Base-by-base conservation (phyloP, 2,797 vertebrate genomes). In the Limosa lapponica region DNA sequence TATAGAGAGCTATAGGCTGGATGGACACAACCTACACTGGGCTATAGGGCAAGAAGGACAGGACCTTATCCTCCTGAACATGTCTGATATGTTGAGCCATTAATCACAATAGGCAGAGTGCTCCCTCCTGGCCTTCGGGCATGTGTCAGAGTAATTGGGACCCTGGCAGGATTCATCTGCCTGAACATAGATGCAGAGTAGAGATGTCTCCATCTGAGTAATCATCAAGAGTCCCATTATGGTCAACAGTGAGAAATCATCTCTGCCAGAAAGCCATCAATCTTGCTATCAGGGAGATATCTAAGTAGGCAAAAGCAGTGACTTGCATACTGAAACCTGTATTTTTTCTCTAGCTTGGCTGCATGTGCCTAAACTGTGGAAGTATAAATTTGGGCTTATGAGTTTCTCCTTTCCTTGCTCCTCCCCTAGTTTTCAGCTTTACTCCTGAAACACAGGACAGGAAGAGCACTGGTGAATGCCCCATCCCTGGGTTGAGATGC, bases 211-310 rank as follows among this genome's bases (percentile, higher is more conserved):
- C 78, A 72, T 48, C n/a, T 85, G 46, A 91, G 66, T 39, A 66
- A 91, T 66, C 70, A 85, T 36, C 86, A 67, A 6, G 46, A 85
- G 66, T 39, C 34, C 58, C 91, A 48, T 39, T 85, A 39, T 28
- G 81, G 81, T 51, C 81, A 92, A 41, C 70, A 78, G 71, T n/a
- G 86, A 79, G 81, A 62, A 70, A 84, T 82, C 59, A n/a, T 57
- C 70, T 64, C n/a, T 87, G 71, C 67, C 79, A 92, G 71, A 30
- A 82, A 49, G 34, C n/a, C 49, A 55, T 48, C 86, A 37, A 4
- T 78, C 66, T 82, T 74, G 61, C 69, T 57, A 36, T n/a, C 71
- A 77, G 71, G 52, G 51, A 80, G 51, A 59, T 77, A 55, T 18
- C 84, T 44, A 43, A 34, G 23, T 15, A 82, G 44, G 57, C 10